phyloP scores from a whole-genome alignment of 2,888 invertebrate species.

The Biston stratarius region DNA sequence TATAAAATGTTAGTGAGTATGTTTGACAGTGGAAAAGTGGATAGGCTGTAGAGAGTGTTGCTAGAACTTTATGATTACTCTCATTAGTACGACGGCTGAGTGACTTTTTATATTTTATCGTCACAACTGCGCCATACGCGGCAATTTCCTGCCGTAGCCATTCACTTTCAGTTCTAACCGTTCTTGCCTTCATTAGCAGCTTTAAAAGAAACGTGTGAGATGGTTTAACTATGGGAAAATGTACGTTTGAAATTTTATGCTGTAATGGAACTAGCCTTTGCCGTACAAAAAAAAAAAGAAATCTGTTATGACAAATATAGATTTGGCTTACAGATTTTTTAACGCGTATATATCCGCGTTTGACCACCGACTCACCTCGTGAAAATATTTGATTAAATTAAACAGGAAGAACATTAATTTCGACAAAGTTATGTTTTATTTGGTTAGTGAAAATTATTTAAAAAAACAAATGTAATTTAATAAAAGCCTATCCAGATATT shows the following conservation, averaged over 20 bases:
- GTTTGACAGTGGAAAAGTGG: not conserved
- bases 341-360: too few species aligned
- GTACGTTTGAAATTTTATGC: constrained; percentile 9
- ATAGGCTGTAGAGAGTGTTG: not conserved
- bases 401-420: not conserved
- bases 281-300: not conserved
- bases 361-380: too few species aligned
- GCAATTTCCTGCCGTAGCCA: constrained; percentile 37
- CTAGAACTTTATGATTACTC: constrained; percentile 19
- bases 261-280: not conserved
- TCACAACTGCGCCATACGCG: constrained; percentile 29
- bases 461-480: constrained; percentile 14
- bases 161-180: constrained; percentile 28
- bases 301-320: too few species aligned
- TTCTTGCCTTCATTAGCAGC: constrained; percentile 30
- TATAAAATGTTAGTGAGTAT: not conserved
- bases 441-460: constrained; percentile 12
- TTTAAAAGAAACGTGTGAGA: constrained; percentile 23
- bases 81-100: constrained; percentile 39
- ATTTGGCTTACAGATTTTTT: too few species aligned
- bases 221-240: constrained; percentile 10
- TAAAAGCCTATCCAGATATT: constrained; percentile 7
- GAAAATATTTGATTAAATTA: too few species aligned
- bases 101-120: constrained; percentile 35
- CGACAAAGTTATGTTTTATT: not conserved